Conservation (phyloP, 2,113 vertebrate species). For the Chloroceryle aenea region DNA sequence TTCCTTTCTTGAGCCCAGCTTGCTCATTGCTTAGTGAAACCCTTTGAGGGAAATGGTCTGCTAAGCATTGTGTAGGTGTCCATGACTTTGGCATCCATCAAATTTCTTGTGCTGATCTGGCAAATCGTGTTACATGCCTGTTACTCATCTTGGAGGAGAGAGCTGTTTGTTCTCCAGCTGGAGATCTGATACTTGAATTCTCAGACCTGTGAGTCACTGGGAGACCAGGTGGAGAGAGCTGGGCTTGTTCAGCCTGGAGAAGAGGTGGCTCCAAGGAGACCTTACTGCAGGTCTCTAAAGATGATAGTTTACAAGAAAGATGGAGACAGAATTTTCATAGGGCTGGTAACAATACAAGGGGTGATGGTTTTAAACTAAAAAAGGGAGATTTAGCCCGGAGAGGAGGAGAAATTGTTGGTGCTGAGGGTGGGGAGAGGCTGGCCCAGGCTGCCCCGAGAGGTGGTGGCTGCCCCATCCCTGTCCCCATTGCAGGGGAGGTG, state of each 20-base stretch:
- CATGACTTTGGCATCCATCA: neutral
- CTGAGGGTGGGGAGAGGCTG: too few species aligned
- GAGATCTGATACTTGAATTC: neutral
- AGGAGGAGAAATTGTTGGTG: neutral
- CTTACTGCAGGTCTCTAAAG: too few species aligned
- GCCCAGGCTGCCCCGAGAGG: neutral
- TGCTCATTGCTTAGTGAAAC: neutral
- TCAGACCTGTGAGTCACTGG: rapidly evolving
- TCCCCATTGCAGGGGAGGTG: too few species aligned
- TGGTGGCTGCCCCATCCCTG: neutral
- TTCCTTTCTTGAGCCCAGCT: neutral
- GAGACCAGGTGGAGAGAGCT: neutral
- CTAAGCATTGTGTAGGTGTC: neutral
- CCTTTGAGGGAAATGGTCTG: neutral
- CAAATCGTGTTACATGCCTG: neutral
- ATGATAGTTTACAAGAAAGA: too few species aligned
- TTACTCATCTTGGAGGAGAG: neutral
- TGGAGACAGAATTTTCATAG: neutral
- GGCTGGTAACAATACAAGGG: neutral
- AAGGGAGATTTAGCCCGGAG: neutral
- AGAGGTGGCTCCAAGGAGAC: neutral
- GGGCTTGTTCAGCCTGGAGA: neutral
- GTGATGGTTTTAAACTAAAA: neutral
- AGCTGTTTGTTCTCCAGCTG: neutral
- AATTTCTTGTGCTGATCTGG: neutral